Conservation (phyloP, 2,797 vertebrate genomes). For the Syngnathus rostellatus region DNA sequence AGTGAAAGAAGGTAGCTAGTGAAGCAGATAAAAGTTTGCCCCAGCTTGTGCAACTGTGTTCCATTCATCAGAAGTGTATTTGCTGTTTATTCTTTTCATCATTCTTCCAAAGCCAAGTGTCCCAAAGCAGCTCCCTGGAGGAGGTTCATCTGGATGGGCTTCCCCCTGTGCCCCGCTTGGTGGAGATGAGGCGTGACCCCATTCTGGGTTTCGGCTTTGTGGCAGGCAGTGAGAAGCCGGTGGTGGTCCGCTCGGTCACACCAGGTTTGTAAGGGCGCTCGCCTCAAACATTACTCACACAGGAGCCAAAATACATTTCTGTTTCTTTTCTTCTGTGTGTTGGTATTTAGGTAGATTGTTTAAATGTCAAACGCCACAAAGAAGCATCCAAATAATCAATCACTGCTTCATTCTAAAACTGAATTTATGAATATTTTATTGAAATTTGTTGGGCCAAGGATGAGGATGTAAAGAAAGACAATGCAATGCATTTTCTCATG, state of each 20-base stretch:
- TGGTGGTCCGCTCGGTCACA: constrained; percentile 94
- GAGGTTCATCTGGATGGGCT: constrained; percentile 84
- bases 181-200: constrained; percentile 95
- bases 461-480: background rate
- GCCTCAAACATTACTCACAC: background rate
- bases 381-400: constrained; percentile 34
- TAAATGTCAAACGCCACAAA: constrained; percentile 17
- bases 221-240: constrained; percentile 95
- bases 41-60: background rate
- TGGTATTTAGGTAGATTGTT: constrained; percentile 11
- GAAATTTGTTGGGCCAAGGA: background rate
- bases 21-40: constrained; percentile 21
- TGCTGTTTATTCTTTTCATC: background rate
- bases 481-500: background rate
- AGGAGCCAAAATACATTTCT: background rate
- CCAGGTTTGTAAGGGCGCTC: constrained; percentile 71
- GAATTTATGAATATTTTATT: constrained; percentile 35
- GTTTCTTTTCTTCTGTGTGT: background rate
- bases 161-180: constrained; percentile 83
- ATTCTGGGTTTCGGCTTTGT: constrained; percentile 95
- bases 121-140: constrained; percentile 85
- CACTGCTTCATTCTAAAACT: constrained; percentile 26
- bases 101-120: constrained; percentile 76
- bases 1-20: constrained; percentile 9
- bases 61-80: background rate